These are phyloP conservation scores for Silurus lanzhouensis DNA, from an alignment of 2,797 vertebrate species.

Conservation along the genomic window DNA sequence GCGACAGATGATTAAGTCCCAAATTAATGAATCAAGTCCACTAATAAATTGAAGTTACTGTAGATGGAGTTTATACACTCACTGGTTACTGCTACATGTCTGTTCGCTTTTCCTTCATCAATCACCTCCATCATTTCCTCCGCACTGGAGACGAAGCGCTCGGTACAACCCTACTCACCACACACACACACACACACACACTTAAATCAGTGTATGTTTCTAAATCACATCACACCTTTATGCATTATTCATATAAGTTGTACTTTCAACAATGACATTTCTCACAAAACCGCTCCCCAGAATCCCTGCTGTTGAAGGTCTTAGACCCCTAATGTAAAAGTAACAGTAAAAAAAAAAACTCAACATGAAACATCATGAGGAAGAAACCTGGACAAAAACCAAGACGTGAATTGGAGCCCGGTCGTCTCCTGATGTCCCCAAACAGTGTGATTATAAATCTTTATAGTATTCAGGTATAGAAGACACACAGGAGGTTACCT, in stretches of 20 bases:
- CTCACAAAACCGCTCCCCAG: background rate
- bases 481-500: constrained; percentile 71
- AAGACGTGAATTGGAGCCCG: background rate
- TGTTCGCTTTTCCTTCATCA: constrained; percentile 90
- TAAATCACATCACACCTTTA: background rate
- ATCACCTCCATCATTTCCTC: constrained; percentile 96
- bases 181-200: background rate
- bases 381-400: background rate
- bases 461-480: background rate
- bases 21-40: background rate
- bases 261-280: background rate
- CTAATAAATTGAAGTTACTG: too few relatives aligned
- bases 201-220: background rate
- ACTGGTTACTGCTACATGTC: constrained; percentile 93
- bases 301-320: background rate
- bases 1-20: too few relatives aligned
- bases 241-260: background rate
- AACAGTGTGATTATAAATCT: background rate
- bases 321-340: background rate
- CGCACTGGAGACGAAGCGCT: constrained; percentile 91
- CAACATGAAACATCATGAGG: background rate
- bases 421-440: background rate
- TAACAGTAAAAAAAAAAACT: background rate
- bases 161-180: constrained; percentile 78
- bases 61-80: constrained; percentile 53